Evolutionary conservation across 2,888 invertebrate genomes (phyloP).

Genomic region (Mythimna lalbum): DNA sequence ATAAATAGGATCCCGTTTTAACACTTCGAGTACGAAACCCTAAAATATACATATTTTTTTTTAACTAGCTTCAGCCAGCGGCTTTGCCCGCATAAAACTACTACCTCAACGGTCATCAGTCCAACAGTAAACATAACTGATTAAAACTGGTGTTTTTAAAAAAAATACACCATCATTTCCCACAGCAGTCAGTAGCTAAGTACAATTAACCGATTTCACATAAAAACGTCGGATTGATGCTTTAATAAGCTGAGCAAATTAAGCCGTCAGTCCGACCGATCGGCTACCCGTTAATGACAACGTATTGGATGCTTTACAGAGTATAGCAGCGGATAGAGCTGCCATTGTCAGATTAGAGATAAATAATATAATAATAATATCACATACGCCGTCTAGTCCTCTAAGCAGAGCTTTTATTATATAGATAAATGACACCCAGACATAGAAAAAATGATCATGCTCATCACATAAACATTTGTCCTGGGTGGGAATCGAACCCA

Average conservation of each 20-base stretch:
- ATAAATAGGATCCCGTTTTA: too few relatives aligned
- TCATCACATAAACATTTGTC: too few relatives aligned
- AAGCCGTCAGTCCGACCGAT: conserved; percentile 59
- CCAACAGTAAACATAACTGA: not conserved
- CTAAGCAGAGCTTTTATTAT: too few relatives aligned
- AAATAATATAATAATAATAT: too few relatives aligned
- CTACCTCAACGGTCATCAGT: not conserved
- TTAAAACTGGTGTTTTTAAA: not conserved
- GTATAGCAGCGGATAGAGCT: not conserved
- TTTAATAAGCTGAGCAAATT: conserved; percentile 65
- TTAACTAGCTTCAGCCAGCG: too few relatives aligned
- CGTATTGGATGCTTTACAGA: conserved; percentile 43
- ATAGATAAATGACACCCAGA: too few relatives aligned
- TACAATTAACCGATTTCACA: conserved; percentile 41
- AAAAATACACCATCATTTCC: not conserved
- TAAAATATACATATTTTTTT: not conserved
- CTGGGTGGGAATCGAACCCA: too few relatives aligned
- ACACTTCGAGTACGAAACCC: not conserved
- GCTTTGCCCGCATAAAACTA: too few relatives aligned
- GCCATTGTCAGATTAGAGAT: not conserved
- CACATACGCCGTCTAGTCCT: too few relatives aligned
- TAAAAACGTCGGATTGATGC: conserved; percentile 64
- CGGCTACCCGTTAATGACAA: conserved; percentile 47
- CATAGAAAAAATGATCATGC: too few relatives aligned
- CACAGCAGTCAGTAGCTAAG: conserved; percentile 2